Evolutionary conservation across 2,797 vertebrate species (phyloP).

Genomic region (Coreius guichenoti): DNA sequence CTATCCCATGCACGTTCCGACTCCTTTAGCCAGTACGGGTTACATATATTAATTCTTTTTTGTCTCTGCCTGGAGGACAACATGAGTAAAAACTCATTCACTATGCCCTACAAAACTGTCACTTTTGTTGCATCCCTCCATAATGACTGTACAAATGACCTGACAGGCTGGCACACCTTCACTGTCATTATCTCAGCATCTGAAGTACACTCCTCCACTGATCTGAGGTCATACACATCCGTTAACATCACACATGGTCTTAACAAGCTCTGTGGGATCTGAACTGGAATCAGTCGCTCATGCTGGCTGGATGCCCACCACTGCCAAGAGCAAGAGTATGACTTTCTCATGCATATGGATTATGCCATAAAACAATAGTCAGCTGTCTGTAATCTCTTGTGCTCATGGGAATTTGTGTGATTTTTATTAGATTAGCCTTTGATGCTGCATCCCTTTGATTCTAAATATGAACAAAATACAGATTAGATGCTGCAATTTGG

Average conservation of each 20-base stretch:
- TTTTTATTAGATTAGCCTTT: slow-evolving; percentile 13
- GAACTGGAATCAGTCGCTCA: slow-evolving; percentile 31
- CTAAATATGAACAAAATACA: slow-evolving; percentile 2
- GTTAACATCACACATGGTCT: slow-evolving; percentile 27
- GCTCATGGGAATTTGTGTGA: background rate
- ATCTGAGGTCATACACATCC: slow-evolving; percentile 32
- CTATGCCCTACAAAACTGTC: background rate
- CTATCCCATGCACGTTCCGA: too few species aligned
- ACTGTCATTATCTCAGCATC: slow-evolving; percentile 16
- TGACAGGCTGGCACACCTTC: slow-evolving; percentile 29
- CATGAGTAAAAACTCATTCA: background rate
- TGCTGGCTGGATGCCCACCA: slow-evolving; percentile 21
- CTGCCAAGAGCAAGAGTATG: slow-evolving; percentile 30
- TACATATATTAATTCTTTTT: background rate
- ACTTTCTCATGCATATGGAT: slow-evolving; percentile 51
- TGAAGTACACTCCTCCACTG: background rate
- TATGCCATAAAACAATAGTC: slow-evolving; percentile 18
- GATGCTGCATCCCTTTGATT: background rate
- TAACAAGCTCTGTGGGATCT: slow-evolving; percentile 26
- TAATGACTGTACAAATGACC: slow-evolving; percentile 14
- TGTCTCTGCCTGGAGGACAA: slow-evolving; percentile 1
- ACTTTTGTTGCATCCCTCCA: background rate
- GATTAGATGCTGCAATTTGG: background rate
- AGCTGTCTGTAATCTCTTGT: slow-evolving; percentile 30
- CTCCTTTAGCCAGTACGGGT: too few species aligned